Percentiles rank a stretch among this genome's conserved stretches.
phyloP scores from a whole-genome alignment of 2,797 vertebrate species.

The Nyctalus aviator region DNA sequence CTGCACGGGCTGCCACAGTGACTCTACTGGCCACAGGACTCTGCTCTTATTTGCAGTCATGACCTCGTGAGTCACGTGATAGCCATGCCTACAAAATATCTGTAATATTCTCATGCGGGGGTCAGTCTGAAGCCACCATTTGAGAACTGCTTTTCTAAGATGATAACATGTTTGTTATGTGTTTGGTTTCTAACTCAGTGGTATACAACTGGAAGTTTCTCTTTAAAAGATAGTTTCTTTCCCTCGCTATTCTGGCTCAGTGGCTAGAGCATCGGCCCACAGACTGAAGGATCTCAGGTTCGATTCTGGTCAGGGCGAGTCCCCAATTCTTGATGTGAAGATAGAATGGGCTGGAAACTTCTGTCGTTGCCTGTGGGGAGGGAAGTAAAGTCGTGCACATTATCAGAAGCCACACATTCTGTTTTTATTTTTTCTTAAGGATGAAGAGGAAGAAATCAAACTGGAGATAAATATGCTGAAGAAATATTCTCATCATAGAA shows the following conservation, averaged over 20 bases:
- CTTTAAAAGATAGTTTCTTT: not conserved
- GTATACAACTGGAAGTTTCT: not conserved
- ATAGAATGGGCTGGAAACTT: not conserved
- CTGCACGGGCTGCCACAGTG: not conserved
- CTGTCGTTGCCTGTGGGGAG: not conserved
- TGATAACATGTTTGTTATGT: not conserved
- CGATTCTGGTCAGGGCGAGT: no score
- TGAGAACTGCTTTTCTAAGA: not conserved
- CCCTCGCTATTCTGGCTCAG: no score
- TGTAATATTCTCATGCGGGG: no score
- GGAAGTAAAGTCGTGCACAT: not conserved
- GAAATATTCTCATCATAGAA: slow-evolving; percentile 98
- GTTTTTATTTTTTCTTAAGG: slow-evolving; percentile 80
- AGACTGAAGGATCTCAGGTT: no score
- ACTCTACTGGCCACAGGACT: not conserved
- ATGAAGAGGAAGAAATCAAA: slow-evolving; percentile 99
- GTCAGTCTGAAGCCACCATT: not conserved
- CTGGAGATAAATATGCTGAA: slow-evolving; percentile 99
- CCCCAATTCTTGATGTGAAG: not conserved
- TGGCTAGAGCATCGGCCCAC: no score
- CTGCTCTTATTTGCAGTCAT: not conserved
- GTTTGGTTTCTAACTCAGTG: not conserved
- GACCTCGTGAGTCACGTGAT: not conserved
- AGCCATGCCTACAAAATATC: no score
- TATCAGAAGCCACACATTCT: not conserved